Conservation (phyloP, 2,888 invertebrate genomes). For the Pedicia rivosa region DNA sequence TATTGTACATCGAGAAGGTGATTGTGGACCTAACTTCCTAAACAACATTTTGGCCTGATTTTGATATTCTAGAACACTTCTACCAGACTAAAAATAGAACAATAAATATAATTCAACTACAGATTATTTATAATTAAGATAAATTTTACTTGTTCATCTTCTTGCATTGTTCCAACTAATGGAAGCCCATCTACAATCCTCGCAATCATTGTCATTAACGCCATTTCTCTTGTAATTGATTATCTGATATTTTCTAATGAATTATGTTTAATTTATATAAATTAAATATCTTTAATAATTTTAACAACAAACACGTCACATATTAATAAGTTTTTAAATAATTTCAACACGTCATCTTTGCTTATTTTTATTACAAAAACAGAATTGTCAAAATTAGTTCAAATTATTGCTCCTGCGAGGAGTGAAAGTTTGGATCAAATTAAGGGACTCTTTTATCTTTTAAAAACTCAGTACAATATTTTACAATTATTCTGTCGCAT, state of each 20-base stretch:
- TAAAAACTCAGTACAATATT: too few relatives aligned
- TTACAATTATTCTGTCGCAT: too few relatives aligned
- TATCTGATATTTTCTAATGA: neutral
- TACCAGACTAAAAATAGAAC: conserved; percentile 57
- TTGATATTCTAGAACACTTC: conserved; percentile 91
- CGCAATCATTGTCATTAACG: conserved; percentile 95
- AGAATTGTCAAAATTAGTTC: too few relatives aligned
- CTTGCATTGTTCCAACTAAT: conserved; percentile 92
- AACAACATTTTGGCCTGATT: conserved; percentile 99
- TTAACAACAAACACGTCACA: conserved; percentile 4
- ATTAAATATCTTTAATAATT: neutral
- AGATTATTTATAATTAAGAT: neutral
- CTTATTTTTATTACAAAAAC: too few relatives aligned
- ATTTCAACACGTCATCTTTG: conserved; percentile 6
- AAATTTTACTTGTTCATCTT: conserved; percentile 79
- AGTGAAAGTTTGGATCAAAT: too few relatives aligned
- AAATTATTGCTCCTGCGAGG: too few relatives aligned
- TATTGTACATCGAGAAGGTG: conserved; percentile 84
- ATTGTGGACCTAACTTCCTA: conserved; percentile 79
- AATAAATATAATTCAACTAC: conserved; percentile 1
- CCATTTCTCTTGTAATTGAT: conserved; percentile 46
- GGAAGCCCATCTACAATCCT: conserved; percentile 89
- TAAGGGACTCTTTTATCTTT: too few relatives aligned
- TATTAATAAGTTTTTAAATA: conserved; percentile 4
- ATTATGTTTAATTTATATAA: conserved; percentile 1